A percentile compares a stretch with the other conserved stretches of the same genome.
These are phyloP conservation scores for Perodicticus potto DNA, from an alignment of 2,797 vertebrate genomes.

Conservation along the genomic window DNA sequence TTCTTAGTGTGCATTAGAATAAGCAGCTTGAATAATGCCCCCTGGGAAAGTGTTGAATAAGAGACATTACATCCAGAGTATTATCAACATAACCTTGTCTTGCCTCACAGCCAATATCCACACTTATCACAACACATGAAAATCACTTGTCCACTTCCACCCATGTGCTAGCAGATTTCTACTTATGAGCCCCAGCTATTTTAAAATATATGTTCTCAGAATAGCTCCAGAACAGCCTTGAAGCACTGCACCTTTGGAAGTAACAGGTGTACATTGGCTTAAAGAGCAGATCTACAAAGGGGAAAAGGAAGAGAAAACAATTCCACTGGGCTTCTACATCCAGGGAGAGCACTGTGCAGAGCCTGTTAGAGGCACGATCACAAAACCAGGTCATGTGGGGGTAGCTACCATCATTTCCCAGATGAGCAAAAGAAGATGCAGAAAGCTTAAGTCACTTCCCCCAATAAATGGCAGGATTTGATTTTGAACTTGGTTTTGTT, in stretches of 20 bases:
- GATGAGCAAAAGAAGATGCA: neutral
- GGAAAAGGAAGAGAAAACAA: neutral
- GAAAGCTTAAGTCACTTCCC: neutral
- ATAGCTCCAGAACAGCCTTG: constrained; percentile 35
- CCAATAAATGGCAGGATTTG: neutral
- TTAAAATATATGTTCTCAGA: constrained; percentile 73
- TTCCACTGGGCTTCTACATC: neutral
- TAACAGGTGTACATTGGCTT: neutral
- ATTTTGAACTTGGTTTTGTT: constrained; percentile 34
- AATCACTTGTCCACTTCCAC: constrained; percentile 72
- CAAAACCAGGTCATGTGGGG: neutral
- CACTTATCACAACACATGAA: constrained; percentile 68
- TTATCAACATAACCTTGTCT: constrained; percentile 73
- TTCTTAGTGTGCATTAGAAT: constrained; percentile 14
- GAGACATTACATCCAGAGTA: constrained; percentile 37
- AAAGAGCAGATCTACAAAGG: neutral
- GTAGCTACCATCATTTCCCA: neutral
- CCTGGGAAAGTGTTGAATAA: constrained; percentile 55
- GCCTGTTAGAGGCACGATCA: neutral
- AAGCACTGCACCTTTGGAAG: constrained; percentile 42
- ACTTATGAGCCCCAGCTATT: constrained; percentile 70
- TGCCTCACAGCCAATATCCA: constrained; percentile 72
- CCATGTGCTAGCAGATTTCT: constrained; percentile 71
- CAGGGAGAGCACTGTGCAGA: neutral
- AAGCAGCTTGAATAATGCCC: constrained; percentile 29